These are phyloP conservation scores for Antennarius striatus DNA, from an alignment of 2,113 vertebrate species.

Conservation along the genomic window DNA sequence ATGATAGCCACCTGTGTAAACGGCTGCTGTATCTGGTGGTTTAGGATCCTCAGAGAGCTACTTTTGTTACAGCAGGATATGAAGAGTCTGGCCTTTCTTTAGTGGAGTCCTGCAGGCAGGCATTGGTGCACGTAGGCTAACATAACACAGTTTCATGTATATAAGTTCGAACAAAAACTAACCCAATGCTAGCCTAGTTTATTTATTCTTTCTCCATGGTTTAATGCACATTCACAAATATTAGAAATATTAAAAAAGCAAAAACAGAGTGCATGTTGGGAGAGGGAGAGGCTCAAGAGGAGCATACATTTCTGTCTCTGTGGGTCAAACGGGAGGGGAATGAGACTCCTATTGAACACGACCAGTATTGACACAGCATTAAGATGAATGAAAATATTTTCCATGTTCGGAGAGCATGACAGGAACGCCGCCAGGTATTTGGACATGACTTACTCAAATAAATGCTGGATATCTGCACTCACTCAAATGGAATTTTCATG, in stretches of 20 bases:
- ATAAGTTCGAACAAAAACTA: constrained; percentile 15
- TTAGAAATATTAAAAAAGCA: neutral
- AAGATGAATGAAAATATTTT: constrained; percentile 75
- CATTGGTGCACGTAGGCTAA: constrained; percentile 20
- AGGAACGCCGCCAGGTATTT: constrained; percentile 50
- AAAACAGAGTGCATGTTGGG: constrained; percentile 6
- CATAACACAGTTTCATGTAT: constrained; percentile 30
- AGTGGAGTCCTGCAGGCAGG: constrained; percentile 41
- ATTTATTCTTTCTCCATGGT: constrained; percentile 21
- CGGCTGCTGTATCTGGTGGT: constrained; percentile 39
- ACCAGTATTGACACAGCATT: constrained; percentile 68
- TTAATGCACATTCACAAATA: constrained; percentile 6
- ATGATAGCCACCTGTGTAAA: constrained; percentile 77
- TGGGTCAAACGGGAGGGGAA: constrained; percentile 42
- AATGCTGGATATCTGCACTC: constrained; percentile 67
- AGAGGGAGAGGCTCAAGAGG: neutral
- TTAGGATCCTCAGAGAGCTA: constrained; percentile 54
- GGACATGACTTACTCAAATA: constrained; percentile 68
- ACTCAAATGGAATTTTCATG: constrained; percentile 60
- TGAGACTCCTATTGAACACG: constrained; percentile 41
- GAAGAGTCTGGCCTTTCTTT: constrained; percentile 52
- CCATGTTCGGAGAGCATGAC: constrained; percentile 60
- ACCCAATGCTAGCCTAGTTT: constrained; percentile 4
- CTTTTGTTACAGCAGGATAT: constrained; percentile 52
- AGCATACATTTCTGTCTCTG: constrained; percentile 23